Conservation (phyloP, 2,888 invertebrate genomes). For the Limnephilus auricula region DNA sequence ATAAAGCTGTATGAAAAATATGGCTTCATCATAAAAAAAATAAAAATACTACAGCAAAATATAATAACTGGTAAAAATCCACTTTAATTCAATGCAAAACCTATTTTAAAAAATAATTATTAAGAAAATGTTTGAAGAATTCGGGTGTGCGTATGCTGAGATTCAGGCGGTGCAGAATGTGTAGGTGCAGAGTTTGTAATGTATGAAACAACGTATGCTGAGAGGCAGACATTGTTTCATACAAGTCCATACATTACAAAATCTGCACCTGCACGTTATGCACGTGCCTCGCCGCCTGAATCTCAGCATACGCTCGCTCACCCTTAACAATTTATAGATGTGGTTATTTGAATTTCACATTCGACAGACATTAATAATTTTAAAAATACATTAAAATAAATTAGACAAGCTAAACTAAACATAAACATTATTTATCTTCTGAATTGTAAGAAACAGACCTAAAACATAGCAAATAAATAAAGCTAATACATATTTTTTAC, state of each 20-base stretch:
- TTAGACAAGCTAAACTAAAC: not conserved
- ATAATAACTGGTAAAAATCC: not conserved
- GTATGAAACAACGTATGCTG: no score
- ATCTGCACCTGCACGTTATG: no score
- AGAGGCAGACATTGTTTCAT: no score
- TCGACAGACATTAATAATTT: not conserved
- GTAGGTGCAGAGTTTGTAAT: no score
- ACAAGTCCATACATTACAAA: no score
- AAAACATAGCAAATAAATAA: not conserved
- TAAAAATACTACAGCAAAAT: not conserved
- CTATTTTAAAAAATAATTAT: no score
- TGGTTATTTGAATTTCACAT: not conserved
- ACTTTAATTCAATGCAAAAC: not conserved
- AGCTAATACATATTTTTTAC: not conserved
- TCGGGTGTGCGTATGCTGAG: no score
- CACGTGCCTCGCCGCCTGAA: no score
- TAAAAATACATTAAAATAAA: not conserved
- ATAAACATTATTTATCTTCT: not conserved
- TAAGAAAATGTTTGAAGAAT: not conserved
- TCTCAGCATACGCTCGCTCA: no score
- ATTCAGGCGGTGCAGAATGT: no score
- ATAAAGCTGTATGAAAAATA: not conserved
- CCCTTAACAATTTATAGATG: not conserved
- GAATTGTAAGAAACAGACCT: not conserved
- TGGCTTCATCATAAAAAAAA: not conserved